These are phyloP conservation scores for Beroe ovata DNA, from an alignment of 37 sponge, comb jelly and placozoan species.

Conservation along the genomic window DNA sequence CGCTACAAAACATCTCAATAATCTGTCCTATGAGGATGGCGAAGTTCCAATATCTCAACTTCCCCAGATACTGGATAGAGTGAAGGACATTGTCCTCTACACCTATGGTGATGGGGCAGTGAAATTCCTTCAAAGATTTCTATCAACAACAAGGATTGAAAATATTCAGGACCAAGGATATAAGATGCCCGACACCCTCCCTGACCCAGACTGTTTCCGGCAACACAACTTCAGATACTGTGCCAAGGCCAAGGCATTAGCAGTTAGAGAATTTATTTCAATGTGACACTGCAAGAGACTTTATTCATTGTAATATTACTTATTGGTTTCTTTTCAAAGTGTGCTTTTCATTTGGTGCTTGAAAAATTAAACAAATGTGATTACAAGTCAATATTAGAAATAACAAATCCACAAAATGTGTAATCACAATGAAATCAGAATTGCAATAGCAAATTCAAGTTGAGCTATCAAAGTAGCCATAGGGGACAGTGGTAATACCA, in stretches of 20 bases:
- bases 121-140: not conserved
- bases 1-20: not conserved
- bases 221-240: not conserved
- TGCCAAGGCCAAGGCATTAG: not conserved
- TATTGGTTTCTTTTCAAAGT: too few relatives aligned
- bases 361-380: too few relatives aligned
- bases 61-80: not conserved
- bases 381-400: too few relatives aligned
- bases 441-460: not conserved
- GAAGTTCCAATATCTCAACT: not conserved
- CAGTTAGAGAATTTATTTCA: not conserved
- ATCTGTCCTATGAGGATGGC: not conserved
- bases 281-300: too few relatives aligned
- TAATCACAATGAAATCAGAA: not conserved
- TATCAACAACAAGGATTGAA: not conserved
- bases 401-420: too few relatives aligned
- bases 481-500: not conserved
- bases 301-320: too few relatives aligned
- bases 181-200: not conserved
- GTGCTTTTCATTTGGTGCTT: too few relatives aligned
- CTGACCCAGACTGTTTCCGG: conserved; percentile 5
- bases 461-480: not conserved
- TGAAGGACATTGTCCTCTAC: not conserved
- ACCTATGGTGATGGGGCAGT: conserved; percentile 6
- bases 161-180: not conserved